phyloP scores from a whole-genome alignment of 2,888 invertebrate genomes.

The Ophion costatus region DNA sequence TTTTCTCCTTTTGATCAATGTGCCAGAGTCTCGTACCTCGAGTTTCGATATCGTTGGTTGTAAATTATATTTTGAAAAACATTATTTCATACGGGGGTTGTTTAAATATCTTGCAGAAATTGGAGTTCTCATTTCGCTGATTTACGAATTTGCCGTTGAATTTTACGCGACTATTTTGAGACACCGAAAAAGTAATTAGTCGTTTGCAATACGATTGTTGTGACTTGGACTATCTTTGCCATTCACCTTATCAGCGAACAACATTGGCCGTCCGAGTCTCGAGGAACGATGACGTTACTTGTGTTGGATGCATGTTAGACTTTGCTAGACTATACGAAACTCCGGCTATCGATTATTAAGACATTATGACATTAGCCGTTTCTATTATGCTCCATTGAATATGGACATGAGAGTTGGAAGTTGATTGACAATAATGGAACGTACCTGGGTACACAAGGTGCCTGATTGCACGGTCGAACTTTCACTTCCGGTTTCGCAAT shows the following conservation, averaged over 20 bases:
- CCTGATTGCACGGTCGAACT: constrained; percentile 83
- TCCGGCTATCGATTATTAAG: constrained; percentile 36
- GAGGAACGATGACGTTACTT: neutral
- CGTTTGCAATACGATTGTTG: too few relatives aligned
- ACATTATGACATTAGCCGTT: constrained; percentile 54
- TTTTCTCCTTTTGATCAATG: too few relatives aligned
- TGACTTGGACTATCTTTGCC: too few relatives aligned
- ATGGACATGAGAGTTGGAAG: constrained; percentile 56
- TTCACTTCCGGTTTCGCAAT: constrained; percentile 79
- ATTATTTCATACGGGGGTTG: too few relatives aligned
- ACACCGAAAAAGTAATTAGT: too few relatives aligned
- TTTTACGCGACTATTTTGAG: too few relatives aligned
- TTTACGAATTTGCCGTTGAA: too few relatives aligned
- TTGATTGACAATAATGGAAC: constrained; percentile 55
- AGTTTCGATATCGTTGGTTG: too few relatives aligned
- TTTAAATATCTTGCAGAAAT: too few relatives aligned
- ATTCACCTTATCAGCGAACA: neutral
- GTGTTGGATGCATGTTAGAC: constrained; percentile 15
- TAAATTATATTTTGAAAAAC: too few relatives aligned
- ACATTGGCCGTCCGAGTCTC: neutral
- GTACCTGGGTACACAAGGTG: constrained; percentile 81
- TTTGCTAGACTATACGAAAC: neutral
- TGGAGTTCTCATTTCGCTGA: too few relatives aligned
- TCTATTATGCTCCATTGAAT: constrained; percentile 52
- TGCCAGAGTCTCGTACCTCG: too few relatives aligned